Evolutionary conservation across 35 echinoderm and acorn worm genomes (phyloP).

Genomic region (Anneissia japonica): DNA sequence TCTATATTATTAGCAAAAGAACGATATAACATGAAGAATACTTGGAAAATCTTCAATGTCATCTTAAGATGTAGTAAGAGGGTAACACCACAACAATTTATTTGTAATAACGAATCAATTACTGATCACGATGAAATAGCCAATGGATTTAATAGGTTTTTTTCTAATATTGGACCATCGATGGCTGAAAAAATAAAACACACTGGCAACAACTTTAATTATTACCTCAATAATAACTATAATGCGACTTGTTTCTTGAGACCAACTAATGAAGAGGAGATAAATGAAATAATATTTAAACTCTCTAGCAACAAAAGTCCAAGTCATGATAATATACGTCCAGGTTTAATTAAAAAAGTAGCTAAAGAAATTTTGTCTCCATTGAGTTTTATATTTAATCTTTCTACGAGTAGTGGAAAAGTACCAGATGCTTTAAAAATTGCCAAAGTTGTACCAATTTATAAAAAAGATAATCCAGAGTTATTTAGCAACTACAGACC

Average conservation of each 20-base stretch:
- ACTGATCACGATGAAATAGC: background rate
- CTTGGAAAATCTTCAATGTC: background rate
- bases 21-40: background rate
- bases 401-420: constrained; percentile 14
- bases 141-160: constrained; percentile 13
- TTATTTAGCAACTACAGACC: constrained; percentile 35
- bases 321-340: constrained; percentile 22
- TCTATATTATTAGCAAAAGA: background rate
- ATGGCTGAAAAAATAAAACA: background rate
- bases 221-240: constrained; percentile 1
- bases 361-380: constrained; percentile 1
- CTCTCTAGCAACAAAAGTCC: background rate
- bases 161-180: background rate
- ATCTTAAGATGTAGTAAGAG: background rate
- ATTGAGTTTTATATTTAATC: constrained; percentile 17
- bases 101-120: background rate
- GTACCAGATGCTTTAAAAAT: constrained; percentile 26
- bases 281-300: constrained; percentile 5
- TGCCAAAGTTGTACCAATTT: constrained; percentile 32
- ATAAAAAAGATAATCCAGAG: constrained; percentile 24
- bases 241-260: background rate
- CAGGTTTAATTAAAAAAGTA: constrained; percentile 19
- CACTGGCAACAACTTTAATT: background rate
- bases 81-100: background rate
- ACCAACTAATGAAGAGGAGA: constrained; percentile 9